A percentile compares a stretch with the other conserved stretches of the same genome.
Conservation (phyloP, 2,113 vertebrate genomes). For the Vulpes lagopus region DNA sequence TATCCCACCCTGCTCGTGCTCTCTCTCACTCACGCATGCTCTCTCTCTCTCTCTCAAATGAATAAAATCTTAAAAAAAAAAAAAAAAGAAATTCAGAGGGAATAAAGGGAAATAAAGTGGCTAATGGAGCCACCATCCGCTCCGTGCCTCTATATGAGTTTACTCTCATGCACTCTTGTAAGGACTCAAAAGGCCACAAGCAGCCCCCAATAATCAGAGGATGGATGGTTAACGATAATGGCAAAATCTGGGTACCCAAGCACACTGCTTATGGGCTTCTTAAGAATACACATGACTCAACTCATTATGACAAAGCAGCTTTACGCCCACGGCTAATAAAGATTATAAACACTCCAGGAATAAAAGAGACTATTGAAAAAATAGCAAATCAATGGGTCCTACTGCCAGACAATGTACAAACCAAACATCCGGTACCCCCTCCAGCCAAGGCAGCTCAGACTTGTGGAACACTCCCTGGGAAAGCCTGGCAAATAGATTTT, state of each 20-base stretch:
- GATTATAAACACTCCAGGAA: background rate
- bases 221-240: background rate
- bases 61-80: too few species aligned
- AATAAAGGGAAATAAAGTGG: background rate
- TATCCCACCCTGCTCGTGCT: too few species aligned
- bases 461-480: background rate
- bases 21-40: too few species aligned
- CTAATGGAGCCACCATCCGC: background rate
- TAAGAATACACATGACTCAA: background rate
- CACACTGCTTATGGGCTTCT: background rate
- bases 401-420: background rate
- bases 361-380: background rate
- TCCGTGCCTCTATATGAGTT: background rate
- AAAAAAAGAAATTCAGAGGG: background rate
- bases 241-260: background rate
- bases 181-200: background rate
- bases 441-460: background rate
- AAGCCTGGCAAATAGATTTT: background rate
- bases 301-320: background rate
- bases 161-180: background rate
- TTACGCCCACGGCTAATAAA: background rate
- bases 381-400: background rate
- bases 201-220: background rate
- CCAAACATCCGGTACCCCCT: too few species aligned
- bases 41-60: too few species aligned